Evolutionary conservation across 2,113 vertebrate genomes (phyloP).

Genomic region (Solenodon paradoxus): DNA sequence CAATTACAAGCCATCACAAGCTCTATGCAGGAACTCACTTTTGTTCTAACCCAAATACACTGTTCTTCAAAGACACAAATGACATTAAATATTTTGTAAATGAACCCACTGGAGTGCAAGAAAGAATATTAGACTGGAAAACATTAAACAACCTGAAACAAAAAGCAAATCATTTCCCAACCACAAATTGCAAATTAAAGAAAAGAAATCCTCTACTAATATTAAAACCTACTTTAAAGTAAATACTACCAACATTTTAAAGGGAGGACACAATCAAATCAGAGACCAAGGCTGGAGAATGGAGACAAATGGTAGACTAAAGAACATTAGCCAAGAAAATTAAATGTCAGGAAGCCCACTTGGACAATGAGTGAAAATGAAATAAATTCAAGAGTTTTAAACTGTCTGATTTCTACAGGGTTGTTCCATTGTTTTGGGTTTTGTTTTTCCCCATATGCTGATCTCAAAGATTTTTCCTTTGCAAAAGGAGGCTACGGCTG

Average conservation of each 20-base stretch:
- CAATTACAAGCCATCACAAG: constrained; percentile 59
- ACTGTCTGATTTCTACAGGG: constrained; percentile 29
- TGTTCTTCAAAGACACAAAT: constrained; percentile 71
- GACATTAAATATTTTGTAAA: constrained; percentile 69
- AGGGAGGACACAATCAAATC: constrained; percentile 64
- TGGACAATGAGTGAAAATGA: constrained; percentile 33
- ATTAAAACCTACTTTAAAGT: constrained; percentile 67
- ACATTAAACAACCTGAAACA: constrained; percentile 82
- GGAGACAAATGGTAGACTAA: constrained; percentile 76
- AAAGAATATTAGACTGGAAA: constrained; percentile 73
- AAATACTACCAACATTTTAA: constrained; percentile 75
- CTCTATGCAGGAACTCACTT: constrained; percentile 57
- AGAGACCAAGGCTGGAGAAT: constrained; percentile 75
- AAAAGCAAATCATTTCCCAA: constrained; percentile 83
- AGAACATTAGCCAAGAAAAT: constrained; percentile 65
- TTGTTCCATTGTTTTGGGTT: constrained; percentile 5
- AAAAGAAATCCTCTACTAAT: constrained; percentile 52
- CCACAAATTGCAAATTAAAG: constrained; percentile 74
- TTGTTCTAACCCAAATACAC: constrained; percentile 48
- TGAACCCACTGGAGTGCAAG: constrained; percentile 45
- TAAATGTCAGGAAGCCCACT: constrained; percentile 31
- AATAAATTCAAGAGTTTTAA: constrained; percentile 20
- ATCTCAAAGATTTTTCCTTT: background rate
- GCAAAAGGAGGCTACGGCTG: background rate
- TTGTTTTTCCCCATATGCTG: background rate